Evolutionary conservation across 2,113 vertebrate species (phyloP).

Genomic region (Dasyprocta punctata): DNA sequence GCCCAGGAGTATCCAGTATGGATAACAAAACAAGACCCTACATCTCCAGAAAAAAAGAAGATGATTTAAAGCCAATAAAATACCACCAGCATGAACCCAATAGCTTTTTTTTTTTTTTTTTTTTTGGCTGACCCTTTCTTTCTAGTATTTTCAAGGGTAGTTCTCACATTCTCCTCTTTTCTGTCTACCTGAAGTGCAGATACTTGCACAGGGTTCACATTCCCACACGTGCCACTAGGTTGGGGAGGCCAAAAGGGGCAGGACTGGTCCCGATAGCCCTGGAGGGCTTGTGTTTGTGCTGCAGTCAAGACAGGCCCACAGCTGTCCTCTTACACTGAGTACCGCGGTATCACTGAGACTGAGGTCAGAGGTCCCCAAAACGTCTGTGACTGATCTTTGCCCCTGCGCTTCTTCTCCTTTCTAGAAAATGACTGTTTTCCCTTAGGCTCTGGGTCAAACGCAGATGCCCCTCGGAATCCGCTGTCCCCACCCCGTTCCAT

Average conservation of each 20-base stretch:
- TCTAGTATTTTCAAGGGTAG: slow-evolving; percentile 32
- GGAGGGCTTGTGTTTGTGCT: not conserved
- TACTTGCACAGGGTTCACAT: not conserved
- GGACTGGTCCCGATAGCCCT: fast-evolving
- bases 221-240: not conserved
- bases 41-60: not conserved
- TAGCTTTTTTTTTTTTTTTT: slow-evolving; percentile 42
- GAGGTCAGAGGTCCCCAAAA: not conserved
- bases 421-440: slow-evolving; percentile 1
- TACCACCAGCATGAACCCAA: not conserved
- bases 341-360: not conserved
- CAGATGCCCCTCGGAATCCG: not conserved
- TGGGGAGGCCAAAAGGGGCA: not conserved
- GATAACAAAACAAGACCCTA: not conserved
- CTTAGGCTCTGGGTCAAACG: not conserved
- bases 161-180: not conserved
- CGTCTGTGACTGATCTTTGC: not conserved
- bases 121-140: not conserved
- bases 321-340: not conserved
- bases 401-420: not conserved
- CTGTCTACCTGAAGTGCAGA: not conserved
- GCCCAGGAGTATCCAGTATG: not conserved
- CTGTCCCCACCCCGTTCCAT: too few species aligned
- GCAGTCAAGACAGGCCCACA: not conserved
- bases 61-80: slow-evolving; percentile 21